A percentile compares a stretch with the other conserved stretches of the same genome.
phyloP scores from a whole-genome alignment of 2,797 vertebrate genomes.

The Sternarchorhynchus goeldii region DNA sequence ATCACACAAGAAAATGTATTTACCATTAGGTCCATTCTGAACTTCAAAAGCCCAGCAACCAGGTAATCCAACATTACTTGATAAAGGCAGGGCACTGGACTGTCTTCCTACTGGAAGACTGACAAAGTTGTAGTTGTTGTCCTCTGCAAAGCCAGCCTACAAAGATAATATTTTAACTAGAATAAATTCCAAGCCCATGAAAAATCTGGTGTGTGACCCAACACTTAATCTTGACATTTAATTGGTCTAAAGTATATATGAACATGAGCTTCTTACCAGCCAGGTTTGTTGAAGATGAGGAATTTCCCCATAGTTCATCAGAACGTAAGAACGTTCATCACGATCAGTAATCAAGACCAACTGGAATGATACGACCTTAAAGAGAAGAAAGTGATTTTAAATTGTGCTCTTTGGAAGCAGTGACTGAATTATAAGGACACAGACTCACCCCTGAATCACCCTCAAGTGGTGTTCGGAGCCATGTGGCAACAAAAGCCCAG shows the following conservation, averaged over 20 bases:
- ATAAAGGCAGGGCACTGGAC: conserved; percentile 5
- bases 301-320: conserved; percentile 13
- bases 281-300: not conserved
- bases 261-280: not conserved
- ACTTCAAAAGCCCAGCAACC: conserved; percentile 2
- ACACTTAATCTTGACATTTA: not conserved
- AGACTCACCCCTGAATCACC: not conserved
- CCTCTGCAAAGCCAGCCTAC: not conserved
- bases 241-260: not conserved
- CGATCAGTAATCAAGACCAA: conserved; percentile 18
- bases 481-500: conserved; percentile 30
- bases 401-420: too few relatives aligned
- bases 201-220: not conserved
- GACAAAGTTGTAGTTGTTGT: not conserved
- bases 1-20: too few relatives aligned
- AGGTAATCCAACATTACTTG: conserved; percentile 16
- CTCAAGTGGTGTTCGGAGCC: not conserved
- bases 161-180: not conserved
- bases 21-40: not conserved
- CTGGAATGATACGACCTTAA: conserved; percentile 21
- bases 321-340: not conserved
- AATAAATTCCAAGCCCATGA: not conserved
- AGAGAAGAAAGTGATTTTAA: not conserved
- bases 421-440: not conserved
- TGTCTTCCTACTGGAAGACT: too few relatives aligned